Conservation (phyloP, 2,888 invertebrate genomes). For the Noctua janthina region DNA sequence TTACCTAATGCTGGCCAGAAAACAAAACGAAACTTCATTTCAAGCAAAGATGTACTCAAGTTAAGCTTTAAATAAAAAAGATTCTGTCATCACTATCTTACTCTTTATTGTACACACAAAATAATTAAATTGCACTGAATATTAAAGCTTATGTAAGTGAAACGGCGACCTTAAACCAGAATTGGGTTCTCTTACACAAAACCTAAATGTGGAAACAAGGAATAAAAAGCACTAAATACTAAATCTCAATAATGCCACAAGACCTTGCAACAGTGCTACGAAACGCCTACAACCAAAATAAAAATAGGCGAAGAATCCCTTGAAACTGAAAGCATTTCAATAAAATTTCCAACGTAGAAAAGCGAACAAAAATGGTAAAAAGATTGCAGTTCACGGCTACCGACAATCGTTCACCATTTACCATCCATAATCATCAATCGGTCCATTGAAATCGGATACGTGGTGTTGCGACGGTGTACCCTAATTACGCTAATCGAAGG, state of each 20-base stretch:
- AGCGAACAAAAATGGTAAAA: constrained; percentile 64
- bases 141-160: not conserved
- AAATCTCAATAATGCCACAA: not conserved
- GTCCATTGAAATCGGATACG: constrained; percentile 83
- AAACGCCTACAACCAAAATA: not conserved
- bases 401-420: constrained; percentile 76
- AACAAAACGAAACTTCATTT: not conserved
- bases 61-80: not conserved
- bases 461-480: constrained; percentile 77
- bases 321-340: constrained; percentile 31
- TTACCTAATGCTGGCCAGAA: too few relatives aligned
- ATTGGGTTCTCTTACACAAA: not conserved
- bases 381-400: constrained; percentile 72
- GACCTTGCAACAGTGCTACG: not conserved
- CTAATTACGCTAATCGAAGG: constrained; percentile 80
- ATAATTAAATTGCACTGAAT: not conserved
- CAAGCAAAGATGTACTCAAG: not conserved
- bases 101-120: not conserved
- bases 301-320: constrained; percentile 23
- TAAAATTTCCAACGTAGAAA: constrained; percentile 63
- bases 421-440: constrained; percentile 82
- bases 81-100: not conserved
- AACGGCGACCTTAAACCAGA: not conserved
- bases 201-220: not conserved
- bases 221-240: not conserved